Base-by-base conservation (phyloP, 2,888 invertebrate species). In the Herminia tarsipennalis region DNA sequence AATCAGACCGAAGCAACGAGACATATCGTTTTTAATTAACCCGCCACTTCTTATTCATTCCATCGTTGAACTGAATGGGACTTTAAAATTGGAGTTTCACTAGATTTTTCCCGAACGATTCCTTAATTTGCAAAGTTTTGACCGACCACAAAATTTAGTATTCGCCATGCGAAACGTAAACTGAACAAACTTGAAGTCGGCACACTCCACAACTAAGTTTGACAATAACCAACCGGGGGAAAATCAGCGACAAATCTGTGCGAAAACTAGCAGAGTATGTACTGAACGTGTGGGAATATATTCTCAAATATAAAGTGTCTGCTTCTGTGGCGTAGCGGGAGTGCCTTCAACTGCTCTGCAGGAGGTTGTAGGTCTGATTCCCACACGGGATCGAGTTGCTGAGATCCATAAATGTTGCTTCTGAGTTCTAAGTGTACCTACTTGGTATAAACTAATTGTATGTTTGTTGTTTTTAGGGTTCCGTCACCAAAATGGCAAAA, bases 151-250 rank as follows among this genome's bases (percentile, higher is more conserved):
- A n/a, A n/a, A 64, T 80, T 83, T 73, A 70, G 78, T 78, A 77
- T 81, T 78, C 77, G 56, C 66, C 57, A 71, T 72, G 78, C 73
- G 77, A 61, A 78, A 72, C 73, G 76, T 74, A 74, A 79, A 76
- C 78, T 70, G 63, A 72, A 65, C 66, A 56, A 72, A 78, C 68
- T 76, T 56, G 33, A 37, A 46, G 66, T 66, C 51, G 36, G 57
- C 68, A 37, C 36, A 25, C 10, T 6, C 27, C 9, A 13, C n/a
- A 44, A 66, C 76, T 65, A 83, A 82, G 77, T 83, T 81, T 73
- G 73, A 78, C 78, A 78, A 81, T 83, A 78, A 78, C 77, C 73
- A 78, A 71, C 76, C 64, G 66, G 65, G 47, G 69, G 68, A 71
- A 78, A 78, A 74, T 73, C 69, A 70, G 55, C 54, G 60, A 50